Conservation (phyloP, 2,797 vertebrate species). For the Gymnothorax reevesii region DNA sequence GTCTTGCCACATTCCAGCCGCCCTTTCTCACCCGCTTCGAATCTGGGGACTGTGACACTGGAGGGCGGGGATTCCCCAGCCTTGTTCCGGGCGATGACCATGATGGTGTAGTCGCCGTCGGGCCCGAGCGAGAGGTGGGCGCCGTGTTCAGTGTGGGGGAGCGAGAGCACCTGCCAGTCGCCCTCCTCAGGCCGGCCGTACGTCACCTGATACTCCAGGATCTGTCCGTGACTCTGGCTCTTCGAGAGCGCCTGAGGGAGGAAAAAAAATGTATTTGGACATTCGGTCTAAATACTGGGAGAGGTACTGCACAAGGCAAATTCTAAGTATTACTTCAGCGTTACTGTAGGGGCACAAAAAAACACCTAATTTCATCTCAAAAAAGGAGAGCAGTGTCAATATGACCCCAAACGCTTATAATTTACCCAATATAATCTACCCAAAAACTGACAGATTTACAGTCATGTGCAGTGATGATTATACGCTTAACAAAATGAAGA, state of each 20-base stretch:
- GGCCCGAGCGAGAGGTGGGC: slow-evolving; percentile 32
- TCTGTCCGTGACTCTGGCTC: slow-evolving; percentile 62
- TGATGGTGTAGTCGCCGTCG: slow-evolving; percentile 38
- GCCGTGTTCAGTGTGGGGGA: background rate
- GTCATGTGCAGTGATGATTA: too few relatives aligned
- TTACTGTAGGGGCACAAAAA: too few relatives aligned
- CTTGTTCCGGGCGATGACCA: slow-evolving; percentile 59
- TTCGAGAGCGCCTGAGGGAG: slow-evolving; percentile 44
- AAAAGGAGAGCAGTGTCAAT: too few relatives aligned
- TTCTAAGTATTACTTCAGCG: too few relatives aligned
- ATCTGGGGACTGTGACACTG: slow-evolving; percentile 42
- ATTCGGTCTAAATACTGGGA: too few relatives aligned
- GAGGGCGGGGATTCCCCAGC: slow-evolving; percentile 59
- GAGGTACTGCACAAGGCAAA: too few relatives aligned
- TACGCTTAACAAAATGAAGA: too few relatives aligned
- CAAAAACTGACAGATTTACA: too few relatives aligned
- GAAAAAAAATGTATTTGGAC: too few relatives aligned
- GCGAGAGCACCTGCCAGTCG: background rate
- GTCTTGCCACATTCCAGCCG: background rate
- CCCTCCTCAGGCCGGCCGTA: slow-evolving; percentile 29
- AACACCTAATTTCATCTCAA: too few relatives aligned
- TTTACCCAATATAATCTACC: too few relatives aligned
- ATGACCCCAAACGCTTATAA: too few relatives aligned
- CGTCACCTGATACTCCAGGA: slow-evolving; percentile 59
- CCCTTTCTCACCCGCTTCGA: slow-evolving; percentile 48